phyloP scores from a whole-genome alignment of 35 echinoderm and acorn worm species.

The Amphiura filiformis region DNA sequence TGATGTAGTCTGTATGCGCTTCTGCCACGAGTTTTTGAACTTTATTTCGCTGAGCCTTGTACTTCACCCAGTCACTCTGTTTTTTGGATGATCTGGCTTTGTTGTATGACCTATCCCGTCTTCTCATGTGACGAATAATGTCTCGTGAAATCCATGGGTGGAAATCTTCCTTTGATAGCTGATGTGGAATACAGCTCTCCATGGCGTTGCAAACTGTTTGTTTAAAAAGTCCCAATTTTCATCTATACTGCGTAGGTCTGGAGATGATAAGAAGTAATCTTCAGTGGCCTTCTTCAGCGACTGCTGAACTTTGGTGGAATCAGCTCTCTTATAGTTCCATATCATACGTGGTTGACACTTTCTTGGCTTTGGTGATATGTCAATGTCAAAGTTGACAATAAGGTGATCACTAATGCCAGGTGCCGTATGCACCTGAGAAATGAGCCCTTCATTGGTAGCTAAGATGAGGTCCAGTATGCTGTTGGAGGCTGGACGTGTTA shows the following conservation, averaged over 20 bases:
- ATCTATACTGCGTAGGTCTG: slow-evolving; percentile 19
- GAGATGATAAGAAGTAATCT: slow-evolving; percentile 16
- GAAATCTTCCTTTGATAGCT: slow-evolving; percentile 31
- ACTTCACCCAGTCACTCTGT: neutral
- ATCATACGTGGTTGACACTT: slow-evolving; percentile 1
- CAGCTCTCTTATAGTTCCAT: slow-evolving; percentile 34
- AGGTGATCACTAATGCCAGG: slow-evolving; percentile 47
- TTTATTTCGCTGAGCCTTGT: neutral
- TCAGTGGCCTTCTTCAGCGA: neutral
- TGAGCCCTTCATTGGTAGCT: neutral
- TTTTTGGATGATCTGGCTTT: slow-evolving; percentile 18
- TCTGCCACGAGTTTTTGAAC: neutral
- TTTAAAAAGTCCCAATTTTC: slow-evolving; percentile 32
- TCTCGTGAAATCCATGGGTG: slow-evolving; percentile 5
- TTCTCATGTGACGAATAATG: slow-evolving; percentile 54
- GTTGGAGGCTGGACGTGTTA: slow-evolving; percentile 42
- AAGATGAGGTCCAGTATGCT: neutral
- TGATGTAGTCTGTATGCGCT: slow-evolving; percentile 26
- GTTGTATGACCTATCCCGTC: slow-evolving; percentile 22
- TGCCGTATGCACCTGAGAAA: slow-evolving; percentile 3
- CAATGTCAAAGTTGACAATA: slow-evolving; percentile 30
- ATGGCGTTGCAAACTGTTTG: neutral
- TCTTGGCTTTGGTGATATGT: slow-evolving; percentile 21
- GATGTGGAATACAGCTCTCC: neutral
- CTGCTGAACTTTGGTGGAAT: neutral